Percentiles rank a stretch among this genome's conserved stretches.
phyloP scores from a whole-genome alignment of 2,113 vertebrate species.

The Monopterus albus region DNA sequence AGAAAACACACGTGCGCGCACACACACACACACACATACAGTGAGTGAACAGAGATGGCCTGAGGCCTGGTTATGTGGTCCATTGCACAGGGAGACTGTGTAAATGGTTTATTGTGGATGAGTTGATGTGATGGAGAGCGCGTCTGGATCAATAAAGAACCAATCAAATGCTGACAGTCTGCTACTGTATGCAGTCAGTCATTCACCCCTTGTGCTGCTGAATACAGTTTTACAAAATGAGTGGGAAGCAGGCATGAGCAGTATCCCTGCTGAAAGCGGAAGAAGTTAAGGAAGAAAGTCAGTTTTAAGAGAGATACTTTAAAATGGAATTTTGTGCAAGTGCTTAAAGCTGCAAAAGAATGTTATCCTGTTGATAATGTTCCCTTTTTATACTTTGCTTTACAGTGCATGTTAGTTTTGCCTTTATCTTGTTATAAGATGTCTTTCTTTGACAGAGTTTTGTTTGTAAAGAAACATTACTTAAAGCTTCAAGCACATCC shows the following conservation, averaged over 20 bases:
- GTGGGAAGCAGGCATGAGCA: slow-evolving; percentile 65
- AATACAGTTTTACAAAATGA: slow-evolving; percentile 57
- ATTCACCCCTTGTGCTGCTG: slow-evolving; percentile 63
- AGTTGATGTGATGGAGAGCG: slow-evolving; percentile 87
- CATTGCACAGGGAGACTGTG: slow-evolving; percentile 82
- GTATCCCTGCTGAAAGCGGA: slow-evolving; percentile 38
- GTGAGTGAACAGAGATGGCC: slow-evolving; percentile 73
- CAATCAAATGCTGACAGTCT: slow-evolving; percentile 83
- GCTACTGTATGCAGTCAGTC: slow-evolving; percentile 79
- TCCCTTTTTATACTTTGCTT: not conserved
- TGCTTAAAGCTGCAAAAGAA: not conserved
- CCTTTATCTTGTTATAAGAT: not conserved
- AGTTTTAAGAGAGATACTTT: slow-evolving; percentile 21
- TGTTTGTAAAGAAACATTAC: slow-evolving; percentile 32
- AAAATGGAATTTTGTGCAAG: not conserved
- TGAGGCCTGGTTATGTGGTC: slow-evolving; percentile 82
- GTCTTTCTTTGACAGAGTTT: slow-evolving; percentile 14
- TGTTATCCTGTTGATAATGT: not conserved
- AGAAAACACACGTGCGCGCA: slow-evolving; percentile 60
- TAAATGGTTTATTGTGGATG: slow-evolving; percentile 90
- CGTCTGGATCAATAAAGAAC: slow-evolving; percentile 85
- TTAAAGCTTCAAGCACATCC: slow-evolving; percentile 33
- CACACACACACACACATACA: slow-evolving; percentile 22
- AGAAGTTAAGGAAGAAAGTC: slow-evolving; percentile 13
- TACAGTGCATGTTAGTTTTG: not conserved